phyloP scores from a whole-genome alignment of 2,797 vertebrate species.

The Ispidina picta region DNA sequence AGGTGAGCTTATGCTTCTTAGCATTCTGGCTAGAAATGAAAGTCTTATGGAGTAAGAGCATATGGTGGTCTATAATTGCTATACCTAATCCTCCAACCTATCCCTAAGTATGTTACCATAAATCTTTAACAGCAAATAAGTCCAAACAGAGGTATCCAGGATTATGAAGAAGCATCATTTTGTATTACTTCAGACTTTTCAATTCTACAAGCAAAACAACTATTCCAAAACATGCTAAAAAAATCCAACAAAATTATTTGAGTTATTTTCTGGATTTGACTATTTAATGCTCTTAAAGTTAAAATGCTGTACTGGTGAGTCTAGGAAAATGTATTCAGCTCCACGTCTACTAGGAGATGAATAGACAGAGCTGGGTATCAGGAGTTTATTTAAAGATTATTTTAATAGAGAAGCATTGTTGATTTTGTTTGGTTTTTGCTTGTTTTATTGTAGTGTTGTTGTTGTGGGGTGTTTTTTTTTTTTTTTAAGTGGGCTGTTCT shows the following conservation, averaged over 20 bases:
- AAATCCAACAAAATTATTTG: not conserved
- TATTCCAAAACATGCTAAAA: not conserved
- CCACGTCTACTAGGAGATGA: not conserved
- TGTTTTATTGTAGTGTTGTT: no score
- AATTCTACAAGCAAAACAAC: not conserved
- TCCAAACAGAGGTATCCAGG: not conserved
- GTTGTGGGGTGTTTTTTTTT: no score
- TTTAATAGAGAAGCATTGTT: not conserved
- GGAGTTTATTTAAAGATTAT: not conserved
- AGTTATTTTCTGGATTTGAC: not conserved
- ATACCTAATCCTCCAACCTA: constrained; percentile 6
- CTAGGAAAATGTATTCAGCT: not conserved
- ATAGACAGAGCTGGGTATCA: not conserved
- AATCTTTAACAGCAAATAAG: constrained; percentile 16
- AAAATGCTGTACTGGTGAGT: not conserved
- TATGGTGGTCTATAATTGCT: not conserved
- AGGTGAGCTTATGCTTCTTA: not conserved
- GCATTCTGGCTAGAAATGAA: not conserved
- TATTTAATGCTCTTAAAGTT: not conserved
- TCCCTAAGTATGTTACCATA: constrained; percentile 8
- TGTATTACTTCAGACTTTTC: not conserved
- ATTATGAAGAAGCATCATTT: not conserved
- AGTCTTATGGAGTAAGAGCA: not conserved
- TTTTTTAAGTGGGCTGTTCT: not conserved
- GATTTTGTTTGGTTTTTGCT: not conserved